These are phyloP conservation scores for Gonatopus flavifemur DNA, from an alignment of 1,140 invertebrate genomes.

Conservation along the genomic window DNA sequence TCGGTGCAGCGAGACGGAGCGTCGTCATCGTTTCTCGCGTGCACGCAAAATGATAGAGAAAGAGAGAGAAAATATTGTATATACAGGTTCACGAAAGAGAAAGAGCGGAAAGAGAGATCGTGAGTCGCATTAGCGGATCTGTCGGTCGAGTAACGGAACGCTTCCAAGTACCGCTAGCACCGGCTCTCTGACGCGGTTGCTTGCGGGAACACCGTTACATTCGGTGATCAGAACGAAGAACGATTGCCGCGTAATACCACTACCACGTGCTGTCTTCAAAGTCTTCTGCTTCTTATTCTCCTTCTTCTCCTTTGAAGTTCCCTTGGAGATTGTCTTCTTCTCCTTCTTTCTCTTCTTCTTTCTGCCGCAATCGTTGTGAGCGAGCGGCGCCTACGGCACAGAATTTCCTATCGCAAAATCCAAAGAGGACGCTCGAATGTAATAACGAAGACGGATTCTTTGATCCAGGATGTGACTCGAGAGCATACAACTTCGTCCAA, in stretches of 20 bases:
- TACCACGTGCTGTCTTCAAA: slow-evolving; percentile 51
- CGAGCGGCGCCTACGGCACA: too few species aligned
- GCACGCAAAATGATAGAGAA: slow-evolving; percentile 15
- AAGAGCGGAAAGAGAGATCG: slow-evolving; percentile 22
- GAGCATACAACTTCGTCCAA: too few species aligned
- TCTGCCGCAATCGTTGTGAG: background rate
- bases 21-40: slow-evolving; percentile 6
- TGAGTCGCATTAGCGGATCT: slow-evolving; percentile 55
- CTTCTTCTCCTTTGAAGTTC: background rate
- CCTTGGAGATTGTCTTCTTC: too few species aligned
- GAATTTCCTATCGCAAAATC: too few species aligned
- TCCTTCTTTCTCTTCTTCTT: background rate
- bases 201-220: slow-evolving; percentile 54
- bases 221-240: slow-evolving; percentile 37
- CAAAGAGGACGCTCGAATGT: too few species aligned
- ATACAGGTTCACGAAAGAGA: background rate
- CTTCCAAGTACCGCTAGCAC: slow-evolving; percentile 52
- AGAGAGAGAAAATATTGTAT: slow-evolving; percentile 9
- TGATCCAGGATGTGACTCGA: too few species aligned
- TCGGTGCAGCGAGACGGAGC: slow-evolving; percentile 20
- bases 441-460: too few species aligned
- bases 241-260: too few species aligned
- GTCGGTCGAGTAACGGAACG: slow-evolving; percentile 59
- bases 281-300: slow-evolving; percentile 5
- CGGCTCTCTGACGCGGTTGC: slow-evolving; percentile 54